A percentile compares a stretch with the other conserved stretches of the same genome.
Evolutionary conservation across 2,797 vertebrate species (phyloP).

Genomic region (Buphagus erythrorhynchus): DNA sequence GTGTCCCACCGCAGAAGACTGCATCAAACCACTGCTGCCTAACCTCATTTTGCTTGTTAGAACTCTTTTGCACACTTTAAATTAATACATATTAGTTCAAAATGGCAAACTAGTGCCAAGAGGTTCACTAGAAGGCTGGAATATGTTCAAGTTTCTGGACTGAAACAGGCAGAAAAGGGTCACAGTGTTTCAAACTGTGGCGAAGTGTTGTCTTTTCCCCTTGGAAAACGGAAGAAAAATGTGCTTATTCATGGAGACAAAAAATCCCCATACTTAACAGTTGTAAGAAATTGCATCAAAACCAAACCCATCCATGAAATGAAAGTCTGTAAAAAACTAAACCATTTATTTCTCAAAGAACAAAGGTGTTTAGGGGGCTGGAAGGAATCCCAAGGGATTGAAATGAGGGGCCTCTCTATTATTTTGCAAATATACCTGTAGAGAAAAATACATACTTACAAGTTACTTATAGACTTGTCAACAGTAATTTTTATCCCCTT

Average conservation of each 20-base stretch:
- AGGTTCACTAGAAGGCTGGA: neutral
- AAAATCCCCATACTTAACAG: neutral
- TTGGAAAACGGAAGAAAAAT: neutral
- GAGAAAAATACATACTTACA: neutral
- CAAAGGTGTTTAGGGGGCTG: neutral
- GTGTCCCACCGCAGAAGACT: neutral
- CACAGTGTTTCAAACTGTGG: neutral
- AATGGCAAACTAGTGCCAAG: neutral
- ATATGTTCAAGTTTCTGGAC: rapidly evolving
- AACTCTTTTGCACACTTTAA: neutral
- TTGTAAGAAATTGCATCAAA: neutral
- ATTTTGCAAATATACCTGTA: neutral
- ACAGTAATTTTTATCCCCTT: neutral
- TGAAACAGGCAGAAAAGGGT: neutral
- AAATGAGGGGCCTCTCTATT: neutral
- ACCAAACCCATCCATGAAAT: neutral
- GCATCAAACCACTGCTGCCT: neutral
- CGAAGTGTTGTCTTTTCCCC: neutral
- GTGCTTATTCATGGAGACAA: neutral
- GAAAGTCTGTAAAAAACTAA: neutral
- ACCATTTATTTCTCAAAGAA: neutral
- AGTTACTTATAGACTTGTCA: neutral
- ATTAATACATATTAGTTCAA: neutral
- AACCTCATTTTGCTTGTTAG: neutral
- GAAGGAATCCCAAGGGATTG: neutral